phyloP scores from a whole-genome alignment of 2,113 vertebrate species.

The Corydoras maculifer region DNA sequence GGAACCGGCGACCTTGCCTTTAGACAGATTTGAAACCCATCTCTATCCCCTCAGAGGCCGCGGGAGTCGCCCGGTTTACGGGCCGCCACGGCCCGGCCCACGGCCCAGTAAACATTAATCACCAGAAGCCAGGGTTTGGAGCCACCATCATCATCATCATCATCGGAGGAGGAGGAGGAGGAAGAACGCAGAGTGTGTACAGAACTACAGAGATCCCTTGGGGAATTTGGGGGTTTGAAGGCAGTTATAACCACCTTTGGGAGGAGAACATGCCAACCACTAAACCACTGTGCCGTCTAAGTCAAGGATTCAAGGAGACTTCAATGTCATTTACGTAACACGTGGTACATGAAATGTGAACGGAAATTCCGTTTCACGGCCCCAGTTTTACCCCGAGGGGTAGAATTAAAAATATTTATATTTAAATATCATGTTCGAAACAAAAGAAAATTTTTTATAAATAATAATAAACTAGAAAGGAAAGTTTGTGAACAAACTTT shows the following conservation, averaged over 20 bases:
- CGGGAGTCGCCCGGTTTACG: constrained; percentile 2
- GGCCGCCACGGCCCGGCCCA: constrained; percentile 17
- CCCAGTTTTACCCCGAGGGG: too few relatives aligned
- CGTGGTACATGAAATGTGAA: too few relatives aligned
- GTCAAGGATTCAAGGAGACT: too few relatives aligned
- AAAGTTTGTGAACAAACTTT: too few relatives aligned
- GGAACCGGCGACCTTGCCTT: constrained; percentile 27
- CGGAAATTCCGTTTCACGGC: too few relatives aligned
- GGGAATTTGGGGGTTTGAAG: not conserved
- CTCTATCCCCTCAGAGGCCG: constrained; percentile 2
- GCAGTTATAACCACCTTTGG: not conserved
- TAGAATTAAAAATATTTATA: too few relatives aligned
- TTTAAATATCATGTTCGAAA: too few relatives aligned
- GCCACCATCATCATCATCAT: not conserved
- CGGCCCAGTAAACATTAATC: constrained; percentile 36
- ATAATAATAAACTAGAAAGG: too few relatives aligned
- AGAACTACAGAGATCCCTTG: not conserved
- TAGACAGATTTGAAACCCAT: constrained; percentile 36
- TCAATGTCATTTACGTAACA: too few relatives aligned
- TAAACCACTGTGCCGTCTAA: too few relatives aligned
- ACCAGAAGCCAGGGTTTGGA: not conserved
- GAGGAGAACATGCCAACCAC: too few relatives aligned
- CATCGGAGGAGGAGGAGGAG: not conserved
- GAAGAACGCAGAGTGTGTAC: not conserved
- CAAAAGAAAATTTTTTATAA: too few relatives aligned